These are phyloP conservation scores for Drosophila ironensis DNA, from an alignment of 1,140 invertebrate genomes.

Conservation along the genomic window DNA sequence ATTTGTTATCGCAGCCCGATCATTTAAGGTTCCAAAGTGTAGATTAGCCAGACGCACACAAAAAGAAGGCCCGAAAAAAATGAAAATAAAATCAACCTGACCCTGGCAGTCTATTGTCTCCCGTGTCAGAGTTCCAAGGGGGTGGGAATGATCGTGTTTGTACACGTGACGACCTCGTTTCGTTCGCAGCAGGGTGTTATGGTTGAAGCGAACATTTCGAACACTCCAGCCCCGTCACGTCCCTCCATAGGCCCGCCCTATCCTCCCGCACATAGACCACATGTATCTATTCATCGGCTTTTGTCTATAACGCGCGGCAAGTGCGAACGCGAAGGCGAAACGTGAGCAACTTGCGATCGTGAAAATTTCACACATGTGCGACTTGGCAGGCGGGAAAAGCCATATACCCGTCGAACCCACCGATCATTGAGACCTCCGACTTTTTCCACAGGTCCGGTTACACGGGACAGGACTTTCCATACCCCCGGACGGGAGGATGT, in stretches of 20 bases:
- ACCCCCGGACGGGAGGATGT: constrained; percentile 23
- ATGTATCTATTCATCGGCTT: neutral
- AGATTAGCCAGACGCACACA: constrained; percentile 66
- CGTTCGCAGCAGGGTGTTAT: constrained; percentile 56
- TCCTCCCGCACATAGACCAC: neutral
- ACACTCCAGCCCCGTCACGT: constrained; percentile 57
- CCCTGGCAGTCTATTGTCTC: constrained; percentile 53
- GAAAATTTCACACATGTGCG: constrained; percentile 65
- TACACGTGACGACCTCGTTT: constrained; percentile 76
- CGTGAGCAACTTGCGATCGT: constrained; percentile 57
- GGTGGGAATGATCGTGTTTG: constrained; percentile 53
- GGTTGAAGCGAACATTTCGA: constrained; percentile 29
- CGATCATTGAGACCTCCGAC: constrained; percentile 26
- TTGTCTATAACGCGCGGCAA: constrained; percentile 20
- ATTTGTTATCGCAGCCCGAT: constrained; percentile 68
- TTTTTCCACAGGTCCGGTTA: constrained; percentile 54
- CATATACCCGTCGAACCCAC: neutral
- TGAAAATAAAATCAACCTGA: constrained; percentile 63
- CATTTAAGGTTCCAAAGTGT: constrained; percentile 63
- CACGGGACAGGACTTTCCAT: constrained; percentile 44
- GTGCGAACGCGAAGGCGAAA: constrained; percentile 25
- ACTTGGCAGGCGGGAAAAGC: constrained; percentile 36
- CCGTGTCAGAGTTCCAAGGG: constrained; percentile 30
- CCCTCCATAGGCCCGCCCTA: constrained; percentile 2
- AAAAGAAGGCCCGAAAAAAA: constrained; percentile 19